Evolutionary conservation across 2,888 invertebrate species (phyloP).

Genomic region (Blastobasis lacticolella): DNA sequence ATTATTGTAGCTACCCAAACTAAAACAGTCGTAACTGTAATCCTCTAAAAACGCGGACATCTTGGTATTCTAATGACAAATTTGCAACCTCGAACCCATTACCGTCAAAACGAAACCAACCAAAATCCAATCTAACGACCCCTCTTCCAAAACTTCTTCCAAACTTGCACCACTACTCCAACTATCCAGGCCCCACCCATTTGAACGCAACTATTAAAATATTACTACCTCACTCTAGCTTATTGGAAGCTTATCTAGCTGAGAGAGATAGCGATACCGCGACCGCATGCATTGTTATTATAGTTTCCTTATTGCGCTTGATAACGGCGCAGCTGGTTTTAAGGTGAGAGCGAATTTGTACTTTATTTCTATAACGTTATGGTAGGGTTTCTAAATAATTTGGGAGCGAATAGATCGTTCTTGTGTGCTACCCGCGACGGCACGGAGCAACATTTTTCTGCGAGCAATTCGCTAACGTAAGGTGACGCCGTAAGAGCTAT

Average conservation of each 20-base stretch:
- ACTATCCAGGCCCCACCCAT: conserved; percentile 59
- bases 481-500: conserved; percentile 63
- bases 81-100: conserved; percentile 26
- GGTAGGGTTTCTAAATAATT: conserved; percentile 6
- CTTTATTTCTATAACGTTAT: not conserved
- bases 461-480: conserved; percentile 69
- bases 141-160: conserved; percentile 68
- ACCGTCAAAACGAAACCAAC: conserved; percentile 34
- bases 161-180: conserved; percentile 62
- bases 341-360: not conserved
- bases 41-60: conserved; percentile 20
- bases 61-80: conserved; percentile 42
- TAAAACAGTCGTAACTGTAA: conserved; percentile 8
- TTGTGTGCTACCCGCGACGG: conserved; percentile 27
- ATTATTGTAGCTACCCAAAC: not conserved
- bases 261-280: conserved; percentile 45
- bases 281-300: conserved; percentile 60
- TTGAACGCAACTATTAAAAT: conserved; percentile 24
- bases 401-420: conserved; percentile 17
- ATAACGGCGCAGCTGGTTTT: conserved; percentile 19
- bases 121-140: conserved; percentile 64
- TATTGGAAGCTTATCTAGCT: conserved; percentile 18
- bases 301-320: conserved; percentile 39
- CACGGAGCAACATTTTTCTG: conserved; percentile 63
- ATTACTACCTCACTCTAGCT: conserved; percentile 35